These are phyloP conservation scores for Aphaenogaster floridana DNA, from an alignment of 1,140 invertebrate species.

Conservation along the genomic window DNA sequence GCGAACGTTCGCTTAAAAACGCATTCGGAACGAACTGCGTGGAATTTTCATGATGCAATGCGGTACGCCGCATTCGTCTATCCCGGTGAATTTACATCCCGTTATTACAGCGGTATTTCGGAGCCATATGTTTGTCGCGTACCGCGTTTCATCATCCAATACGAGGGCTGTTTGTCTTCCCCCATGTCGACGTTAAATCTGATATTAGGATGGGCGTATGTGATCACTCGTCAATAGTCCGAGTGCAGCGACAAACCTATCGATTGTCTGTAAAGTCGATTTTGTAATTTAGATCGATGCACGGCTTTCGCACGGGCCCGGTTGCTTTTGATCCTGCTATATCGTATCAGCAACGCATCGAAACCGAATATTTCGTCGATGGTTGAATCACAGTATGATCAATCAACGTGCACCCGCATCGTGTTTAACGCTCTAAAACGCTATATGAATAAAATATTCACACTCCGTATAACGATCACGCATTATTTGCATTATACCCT, in stretches of 20 bases:
- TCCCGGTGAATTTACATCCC: constrained; percentile 59
- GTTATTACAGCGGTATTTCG: constrained; percentile 60
- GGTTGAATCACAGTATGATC: constrained; percentile 12
- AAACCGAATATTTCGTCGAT: constrained; percentile 51
- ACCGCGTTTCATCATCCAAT: constrained; percentile 46
- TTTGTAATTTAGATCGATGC: constrained; percentile 62
- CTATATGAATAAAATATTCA: constrained; percentile 42
- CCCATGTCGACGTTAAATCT: constrained; percentile 61
- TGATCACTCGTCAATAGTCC: constrained; percentile 57
- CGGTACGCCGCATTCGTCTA: constrained; percentile 34
- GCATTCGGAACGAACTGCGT: constrained; percentile 29
- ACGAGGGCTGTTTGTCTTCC: constrained; percentile 58
- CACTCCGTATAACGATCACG: not conserved
- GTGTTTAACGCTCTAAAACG: constrained; percentile 26
- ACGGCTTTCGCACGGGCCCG: not conserved
- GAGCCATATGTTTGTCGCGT: constrained; percentile 58
- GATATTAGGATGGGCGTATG: constrained; percentile 48
- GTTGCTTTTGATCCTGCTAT: constrained; percentile 44
- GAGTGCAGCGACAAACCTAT: constrained; percentile 55
- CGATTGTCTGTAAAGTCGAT: constrained; percentile 61
- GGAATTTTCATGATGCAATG: constrained; percentile 60
- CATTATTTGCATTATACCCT: not conserved
- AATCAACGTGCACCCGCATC: constrained; percentile 22
- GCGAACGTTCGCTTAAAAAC: constrained; percentile 37
- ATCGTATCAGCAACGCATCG: constrained; percentile 36